Base-by-base conservation (phyloP, 2,113 vertebrate species). In the Manacus vitellinus region DNA sequence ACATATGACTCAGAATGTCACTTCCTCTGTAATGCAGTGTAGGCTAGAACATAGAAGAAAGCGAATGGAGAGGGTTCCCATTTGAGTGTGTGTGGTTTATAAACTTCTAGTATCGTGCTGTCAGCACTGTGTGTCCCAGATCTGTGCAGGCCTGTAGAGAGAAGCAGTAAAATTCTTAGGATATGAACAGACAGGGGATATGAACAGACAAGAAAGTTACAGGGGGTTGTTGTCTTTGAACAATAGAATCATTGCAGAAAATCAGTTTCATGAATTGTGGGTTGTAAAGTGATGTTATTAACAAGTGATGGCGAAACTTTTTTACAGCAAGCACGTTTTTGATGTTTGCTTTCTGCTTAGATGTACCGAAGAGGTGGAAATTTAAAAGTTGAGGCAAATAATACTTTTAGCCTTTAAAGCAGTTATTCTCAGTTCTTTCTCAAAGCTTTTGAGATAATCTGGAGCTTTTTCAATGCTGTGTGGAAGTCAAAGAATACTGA, bases 91-190 rank as follows among this genome's bases (percentile, higher is more conserved):
- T 41, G 7, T 19, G 13, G 6, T 62, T 12, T 66, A 17, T 33
- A 66, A 61, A 35, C 2, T 7, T 78, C 17, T 46, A 67, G 20
- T 21, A 33, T 65, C 6, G 12, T 43, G 13, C 58, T 5, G 8
- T 37, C 51, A 62, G 15, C n/a, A n/a, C 7, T 44, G 2, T 30
- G 8, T 59, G 13, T 39, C 28, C 51, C 6, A 41, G 0, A 0
- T 31, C 39, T 79, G 20, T 11, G 4, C 11, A 78, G 23, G 10
- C 27, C 56, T 90, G 2, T 9, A 37, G 3, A 49, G 28, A n/a
- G 19, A 73, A 27, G 17, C 3, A 73, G 7, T 8, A 49, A 14
- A 6, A 14, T 18, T 54, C 23, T 52, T 27, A 52, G 51, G 22
- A 0, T 22, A 28, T 31, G 22, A 59, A 24, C 15, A 66, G 25